Evolutionary conservation across 2,888 invertebrate species (phyloP), one percentile per base, ranked within the genome.

Genomic region (Dorcus parallelipipedus): DNA sequence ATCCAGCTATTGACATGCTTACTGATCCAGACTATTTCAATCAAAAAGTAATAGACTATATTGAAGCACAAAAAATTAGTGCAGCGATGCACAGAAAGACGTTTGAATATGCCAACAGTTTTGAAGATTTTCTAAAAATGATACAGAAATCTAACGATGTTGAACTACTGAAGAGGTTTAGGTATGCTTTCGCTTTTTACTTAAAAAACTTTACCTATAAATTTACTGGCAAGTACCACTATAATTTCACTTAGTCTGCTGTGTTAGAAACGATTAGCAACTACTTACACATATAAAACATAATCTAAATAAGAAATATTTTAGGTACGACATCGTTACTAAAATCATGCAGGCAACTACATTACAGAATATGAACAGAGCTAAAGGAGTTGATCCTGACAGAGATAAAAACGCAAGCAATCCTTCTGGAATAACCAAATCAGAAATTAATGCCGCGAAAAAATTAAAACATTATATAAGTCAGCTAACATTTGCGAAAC

Each of bases 271-370:
- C 2, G 10, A 3, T 10, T 2, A 20, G 20, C 20, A 20, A 20
- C 2, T 20, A 20, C 20, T 3, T 14, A 14, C 1, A n/a, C n/a
- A n/a, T 43, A 3, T 26, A 20, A 43, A 52, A 20, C 17, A 38
- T 14, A 33, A 52, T 17, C 58, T 58, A 49, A 43, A 41, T 33
- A 3, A 33, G 7, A 33, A 33, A 33, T 64, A 40, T 67, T 76
- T 47, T 71, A 89, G 91, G 65, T 91, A 89, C 69, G 92, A 91
- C 70, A 93, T 95, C 66, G 91, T 95, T 4, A 91, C 91, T 47
- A 95, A 95, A 82, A 89, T 95, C 68, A 93, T 95, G 90, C 93
- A 95, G 82, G 94, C 94, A 0, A 94, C 95, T 10, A 93, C 93
- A 1, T 84, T 94, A 65, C 93, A 94, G 79, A 95, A 94, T 74